Percentiles rank a stretch among this genome's conserved stretches.
Conservation (phyloP, 37 sponge, comb jelly and placozoan genomes). For the Geodia barretti region DNA sequence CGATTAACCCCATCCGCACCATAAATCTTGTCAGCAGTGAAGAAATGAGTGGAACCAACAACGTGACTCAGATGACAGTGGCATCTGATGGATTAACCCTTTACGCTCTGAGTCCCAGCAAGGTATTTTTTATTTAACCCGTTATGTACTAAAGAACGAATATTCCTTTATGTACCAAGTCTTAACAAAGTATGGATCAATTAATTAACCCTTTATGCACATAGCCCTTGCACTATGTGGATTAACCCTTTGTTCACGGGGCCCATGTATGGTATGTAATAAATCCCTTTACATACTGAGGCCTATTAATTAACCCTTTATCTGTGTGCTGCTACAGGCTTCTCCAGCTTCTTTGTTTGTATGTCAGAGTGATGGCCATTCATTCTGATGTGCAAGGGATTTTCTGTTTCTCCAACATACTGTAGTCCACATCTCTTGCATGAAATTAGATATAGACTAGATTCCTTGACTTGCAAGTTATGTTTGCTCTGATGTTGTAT, state of each 20-base stretch:
- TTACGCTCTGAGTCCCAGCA: background rate
- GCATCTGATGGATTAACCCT: background rate
- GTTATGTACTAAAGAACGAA: too few relatives aligned
- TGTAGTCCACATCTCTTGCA: conserved; percentile 15
- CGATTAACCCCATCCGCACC: background rate
- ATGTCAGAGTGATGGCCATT: background rate
- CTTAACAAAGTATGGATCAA: too few relatives aligned
- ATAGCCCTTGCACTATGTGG: too few relatives aligned
- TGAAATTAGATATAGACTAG: conserved; percentile 7
- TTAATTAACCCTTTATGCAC: too few relatives aligned
- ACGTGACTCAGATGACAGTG: background rate
- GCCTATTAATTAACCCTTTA: too few relatives aligned
- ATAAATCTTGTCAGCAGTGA: background rate
- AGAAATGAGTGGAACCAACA: background rate
- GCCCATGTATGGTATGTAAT: too few relatives aligned
- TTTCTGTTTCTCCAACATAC: conserved; percentile 8
- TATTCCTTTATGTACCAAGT: too few relatives aligned
- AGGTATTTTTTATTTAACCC: background rate
- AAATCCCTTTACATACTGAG: too few relatives aligned
- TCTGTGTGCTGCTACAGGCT: conserved; percentile 8
- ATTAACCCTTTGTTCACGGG: too few relatives aligned
- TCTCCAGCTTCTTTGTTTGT: background rate
- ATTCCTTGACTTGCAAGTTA: background rate
- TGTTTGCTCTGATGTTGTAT: background rate
- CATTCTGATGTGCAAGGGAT: background rate